Conservation (phyloP, 2,113 vertebrate genomes). For the Glareola pratincola region DNA sequence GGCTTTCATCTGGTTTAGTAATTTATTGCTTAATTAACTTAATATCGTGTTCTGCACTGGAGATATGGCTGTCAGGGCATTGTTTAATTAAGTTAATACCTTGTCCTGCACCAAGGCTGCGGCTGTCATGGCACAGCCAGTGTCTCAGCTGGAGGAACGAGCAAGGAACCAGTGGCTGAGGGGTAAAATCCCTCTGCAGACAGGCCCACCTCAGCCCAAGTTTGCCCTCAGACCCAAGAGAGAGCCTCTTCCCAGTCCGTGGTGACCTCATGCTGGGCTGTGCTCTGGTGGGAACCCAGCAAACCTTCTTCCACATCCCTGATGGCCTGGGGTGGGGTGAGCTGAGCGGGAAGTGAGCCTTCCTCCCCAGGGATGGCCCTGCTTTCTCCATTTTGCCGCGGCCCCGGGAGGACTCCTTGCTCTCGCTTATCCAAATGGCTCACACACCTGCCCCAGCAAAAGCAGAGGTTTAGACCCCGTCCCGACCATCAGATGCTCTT, state of each 20-base stretch:
- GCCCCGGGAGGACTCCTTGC: neutral
- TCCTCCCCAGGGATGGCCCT: neutral
- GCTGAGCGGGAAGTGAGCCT: neutral
- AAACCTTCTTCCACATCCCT: neutral
- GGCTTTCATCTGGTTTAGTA: neutral
- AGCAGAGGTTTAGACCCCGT: neutral
- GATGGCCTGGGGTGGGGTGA: neutral
- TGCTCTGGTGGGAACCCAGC: neutral
- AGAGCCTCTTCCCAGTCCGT: neutral
- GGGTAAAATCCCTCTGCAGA: neutral
- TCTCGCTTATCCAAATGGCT: accelerated
- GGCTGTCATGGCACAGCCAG: accelerated
- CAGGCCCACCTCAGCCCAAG: accelerated
- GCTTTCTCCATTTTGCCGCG: neutral
- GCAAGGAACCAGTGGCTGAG: neutral
- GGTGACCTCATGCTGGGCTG: neutral
- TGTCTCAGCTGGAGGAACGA: accelerated
- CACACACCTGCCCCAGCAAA: accelerated
- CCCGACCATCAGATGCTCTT: neutral
- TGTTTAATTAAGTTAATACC: neutral
- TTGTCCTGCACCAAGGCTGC: neutral
- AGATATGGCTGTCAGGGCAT: neutral
- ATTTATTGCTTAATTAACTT: slow-evolving; percentile 2
- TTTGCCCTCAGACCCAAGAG: neutral
- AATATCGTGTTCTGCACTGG: neutral